These are phyloP conservation scores for Aspidiotus destructor DNA, from an alignment of 2,888 invertebrate genomes.

Conservation along the genomic window DNA sequence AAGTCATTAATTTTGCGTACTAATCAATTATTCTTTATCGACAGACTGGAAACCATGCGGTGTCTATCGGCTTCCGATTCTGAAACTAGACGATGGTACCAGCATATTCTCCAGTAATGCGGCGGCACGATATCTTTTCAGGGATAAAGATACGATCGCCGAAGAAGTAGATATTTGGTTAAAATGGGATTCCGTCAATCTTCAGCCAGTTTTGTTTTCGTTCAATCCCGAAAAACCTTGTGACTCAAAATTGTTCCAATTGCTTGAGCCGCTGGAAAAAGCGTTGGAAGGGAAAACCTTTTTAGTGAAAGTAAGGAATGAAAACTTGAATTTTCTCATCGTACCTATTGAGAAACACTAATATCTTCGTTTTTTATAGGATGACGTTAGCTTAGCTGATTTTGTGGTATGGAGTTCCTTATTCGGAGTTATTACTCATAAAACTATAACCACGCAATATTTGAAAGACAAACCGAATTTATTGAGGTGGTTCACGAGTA, in stretches of 20 bases:
- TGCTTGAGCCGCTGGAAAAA: slow-evolving; percentile 3
- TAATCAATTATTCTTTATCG: neutral
- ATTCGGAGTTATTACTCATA: slow-evolving; percentile 54
- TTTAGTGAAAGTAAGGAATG: slow-evolving; percentile 4
- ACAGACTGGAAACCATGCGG: slow-evolving; percentile 10
- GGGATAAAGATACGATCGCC: slow-evolving; percentile 40
- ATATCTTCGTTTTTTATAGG: neutral
- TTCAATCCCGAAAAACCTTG: slow-evolving; percentile 6
- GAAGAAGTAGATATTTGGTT: slow-evolving; percentile 42
- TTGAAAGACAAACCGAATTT: slow-evolving; percentile 49
- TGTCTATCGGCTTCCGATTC: slow-evolving; percentile 50
- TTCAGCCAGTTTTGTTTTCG: slow-evolving; percentile 34
- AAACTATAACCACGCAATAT: slow-evolving; percentile 50
- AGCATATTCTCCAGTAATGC: slow-evolving; percentile 63
- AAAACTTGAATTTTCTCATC: neutral
- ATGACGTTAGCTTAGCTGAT: slow-evolving; percentile 52
- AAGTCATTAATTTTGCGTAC: no score
- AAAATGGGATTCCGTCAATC: slow-evolving; percentile 44
- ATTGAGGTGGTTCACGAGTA: slow-evolving; percentile 52
- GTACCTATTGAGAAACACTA: neutral
- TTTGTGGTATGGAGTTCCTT: slow-evolving; percentile 62
- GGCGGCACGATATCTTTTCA: slow-evolving; percentile 56
- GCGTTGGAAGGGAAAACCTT: neutral
- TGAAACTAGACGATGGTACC: slow-evolving; percentile 53
- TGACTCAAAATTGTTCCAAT: neutral